Evolutionary conservation across 2,797 vertebrate genomes (phyloP), one percentile per base, ranked within the genome.

Genomic region (Cryptoblepharus egeriae): DNA sequence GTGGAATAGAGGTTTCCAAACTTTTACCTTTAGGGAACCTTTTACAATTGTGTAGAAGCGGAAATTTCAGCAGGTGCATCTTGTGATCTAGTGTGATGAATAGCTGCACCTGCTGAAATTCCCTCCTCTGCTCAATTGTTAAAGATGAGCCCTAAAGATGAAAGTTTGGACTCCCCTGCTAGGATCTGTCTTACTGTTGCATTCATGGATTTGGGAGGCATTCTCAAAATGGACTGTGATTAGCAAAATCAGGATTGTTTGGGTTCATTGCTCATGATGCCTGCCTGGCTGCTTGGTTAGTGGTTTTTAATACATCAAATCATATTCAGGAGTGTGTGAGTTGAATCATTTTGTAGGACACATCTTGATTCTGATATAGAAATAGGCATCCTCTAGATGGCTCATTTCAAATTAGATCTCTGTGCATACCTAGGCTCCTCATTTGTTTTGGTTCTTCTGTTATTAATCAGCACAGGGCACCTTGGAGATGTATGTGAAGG

Each of bases 401-500:
- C 39, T 74, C 24, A 2, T 35, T 82, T 78, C 7, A n/a, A 3
- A 15, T 52, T 28, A 3, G 2, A 58, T 0, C 0, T 11, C 68
- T 68, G 39, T 37, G 35, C 28, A 0, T 49, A 61, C 58, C 3
- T 45, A 70, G 0, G 2, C 3, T 84, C 28, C 42, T 8, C 0
- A 45, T 49, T 42, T 5, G 45, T 0, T 1, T 60, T 72, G 49
- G 18, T 81, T 77, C 72, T 76, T 35, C 1, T 1, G 0, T 2
- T n/a, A 11, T 1, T 71, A 67, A 28, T 77, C 69, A 0, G 0
- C 16, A 28, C 22, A 0, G 2, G 49, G 15, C 72, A 73, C 39
- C 63, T 71, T 1, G 0, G 49, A 68, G n/a, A 30, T 64, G 65
- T 1, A 0, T 1, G n/a, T 30, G 63, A 15, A 58, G 20, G 55